Evolutionary conservation across 1,140 invertebrate species (phyloP).

Genomic region (Uloborus diversus): DNA sequence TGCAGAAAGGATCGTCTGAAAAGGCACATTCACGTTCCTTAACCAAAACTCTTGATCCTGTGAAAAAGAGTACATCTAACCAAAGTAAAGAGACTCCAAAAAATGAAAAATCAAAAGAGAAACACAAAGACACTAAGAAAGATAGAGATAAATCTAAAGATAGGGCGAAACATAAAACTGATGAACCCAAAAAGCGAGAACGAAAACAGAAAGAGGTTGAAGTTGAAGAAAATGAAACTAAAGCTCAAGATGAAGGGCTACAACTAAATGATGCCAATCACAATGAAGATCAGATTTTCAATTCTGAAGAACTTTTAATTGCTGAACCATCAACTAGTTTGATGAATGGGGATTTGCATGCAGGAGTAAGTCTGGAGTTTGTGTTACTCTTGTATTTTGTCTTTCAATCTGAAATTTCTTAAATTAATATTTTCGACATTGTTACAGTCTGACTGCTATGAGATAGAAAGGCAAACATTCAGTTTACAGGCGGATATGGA

Average conservation of each 20-base stretch:
- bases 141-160: slow-evolving; percentile 41
- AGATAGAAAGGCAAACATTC: too few relatives aligned
- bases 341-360: slow-evolving; percentile 23
- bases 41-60: slow-evolving; percentile 41
- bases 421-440: too few relatives aligned
- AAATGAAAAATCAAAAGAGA: slow-evolving; percentile 18
- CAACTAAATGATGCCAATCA: not conserved
- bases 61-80: slow-evolving; percentile 24
- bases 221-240: not conserved
- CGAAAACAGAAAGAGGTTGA: slow-evolving; percentile 14
- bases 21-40: slow-evolving; percentile 38
- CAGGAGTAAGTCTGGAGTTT: slow-evolving; percentile 16
- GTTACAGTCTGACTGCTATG: too few relatives aligned
- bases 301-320: not conserved
- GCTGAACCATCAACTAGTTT: slow-evolving; percentile 23
- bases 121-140: not conserved
- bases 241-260: not conserved
- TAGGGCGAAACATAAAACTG: slow-evolving; percentile 21
- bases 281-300: not conserved
- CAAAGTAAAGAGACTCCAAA: slow-evolving; percentile 7
- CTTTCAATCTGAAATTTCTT: too few relatives aligned
- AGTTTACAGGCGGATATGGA: too few relatives aligned
- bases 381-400: too few relatives aligned
- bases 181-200: slow-evolving; percentile 20
- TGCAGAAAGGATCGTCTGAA: slow-evolving; percentile 18